Evolutionary conservation across 2,797 vertebrate genomes (phyloP).

Genomic region (Nothura maculosa): DNA sequence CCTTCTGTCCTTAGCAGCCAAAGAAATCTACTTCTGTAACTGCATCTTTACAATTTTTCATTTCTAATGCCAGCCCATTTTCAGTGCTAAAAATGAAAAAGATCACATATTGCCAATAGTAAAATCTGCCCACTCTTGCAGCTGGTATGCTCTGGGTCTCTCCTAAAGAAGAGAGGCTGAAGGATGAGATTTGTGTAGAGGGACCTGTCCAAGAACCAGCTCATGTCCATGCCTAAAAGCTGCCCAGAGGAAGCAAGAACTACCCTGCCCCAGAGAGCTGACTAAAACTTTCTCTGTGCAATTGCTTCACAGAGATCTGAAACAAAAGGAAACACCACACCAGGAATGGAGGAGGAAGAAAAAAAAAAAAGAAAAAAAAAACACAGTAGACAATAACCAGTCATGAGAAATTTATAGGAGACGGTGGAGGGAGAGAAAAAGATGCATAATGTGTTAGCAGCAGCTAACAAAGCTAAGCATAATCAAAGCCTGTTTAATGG

Average conservation of each 20-base stretch:
- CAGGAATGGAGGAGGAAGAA: neutral
- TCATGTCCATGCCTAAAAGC: neutral
- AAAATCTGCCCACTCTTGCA: neutral
- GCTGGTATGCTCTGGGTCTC: neutral
- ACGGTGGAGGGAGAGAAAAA: neutral
- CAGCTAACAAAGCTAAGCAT: neutral
- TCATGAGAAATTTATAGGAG: neutral
- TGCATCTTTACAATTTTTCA: neutral
- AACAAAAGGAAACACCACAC: neutral
- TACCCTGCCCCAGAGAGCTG: neutral
- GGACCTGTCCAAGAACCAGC: rapidly evolving
- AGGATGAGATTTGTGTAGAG: neutral
- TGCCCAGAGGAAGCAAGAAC: neutral
- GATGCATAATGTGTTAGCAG: neutral
- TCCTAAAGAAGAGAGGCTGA: neutral
- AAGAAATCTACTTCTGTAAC: rapidly evolving
- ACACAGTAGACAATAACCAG: neutral
- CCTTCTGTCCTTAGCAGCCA: neutral
- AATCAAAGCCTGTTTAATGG: neutral
- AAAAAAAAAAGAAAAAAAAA: too few species aligned
- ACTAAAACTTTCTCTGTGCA: rapidly evolving
- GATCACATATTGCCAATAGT: neutral
- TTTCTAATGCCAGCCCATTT: neutral
- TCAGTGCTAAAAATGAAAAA: neutral
- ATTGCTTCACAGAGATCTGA: neutral